These are phyloP conservation scores for Argopecten irradians DNA, from an alignment of 1,140 invertebrate species.

Conservation along the genomic window DNA sequence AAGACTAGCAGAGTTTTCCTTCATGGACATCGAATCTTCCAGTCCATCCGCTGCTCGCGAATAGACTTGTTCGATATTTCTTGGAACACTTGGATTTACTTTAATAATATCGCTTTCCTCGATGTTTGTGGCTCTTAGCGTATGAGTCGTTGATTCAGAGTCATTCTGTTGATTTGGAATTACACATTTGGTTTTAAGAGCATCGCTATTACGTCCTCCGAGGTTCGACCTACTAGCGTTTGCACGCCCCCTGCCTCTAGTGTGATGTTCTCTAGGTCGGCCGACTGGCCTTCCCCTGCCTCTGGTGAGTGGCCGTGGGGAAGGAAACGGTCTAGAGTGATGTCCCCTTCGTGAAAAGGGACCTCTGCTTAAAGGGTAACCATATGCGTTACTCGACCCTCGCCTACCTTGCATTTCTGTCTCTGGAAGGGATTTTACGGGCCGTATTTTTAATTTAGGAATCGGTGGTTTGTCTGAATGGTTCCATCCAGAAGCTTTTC, in stretches of 20 bases:
- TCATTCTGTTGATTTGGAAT: neutral
- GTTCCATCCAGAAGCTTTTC: neutral
- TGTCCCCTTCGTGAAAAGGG: neutral
- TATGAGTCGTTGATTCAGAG: neutral
- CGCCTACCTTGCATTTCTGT: neutral
- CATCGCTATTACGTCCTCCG: neutral
- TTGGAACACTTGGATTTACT: neutral
- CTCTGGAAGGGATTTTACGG: neutral
- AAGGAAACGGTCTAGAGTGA: neutral
- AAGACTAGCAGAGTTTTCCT: neutral
- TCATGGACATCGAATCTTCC: constrained; percentile 1
- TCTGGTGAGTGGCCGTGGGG: neutral
- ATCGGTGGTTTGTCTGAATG: neutral
- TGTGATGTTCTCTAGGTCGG: neutral
- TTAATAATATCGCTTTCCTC: neutral
- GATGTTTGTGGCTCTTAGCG: neutral
- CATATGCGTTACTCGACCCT: neutral
- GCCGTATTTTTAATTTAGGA: neutral
- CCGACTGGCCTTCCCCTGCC: neutral
- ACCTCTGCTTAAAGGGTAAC: neutral
- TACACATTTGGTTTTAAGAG: neutral
- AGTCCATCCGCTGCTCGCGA: neutral
- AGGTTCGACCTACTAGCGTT: neutral
- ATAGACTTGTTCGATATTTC: neutral
- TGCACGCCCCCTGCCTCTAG: neutral